Evolutionary conservation across 1,140 invertebrate genomes (phyloP).

Genomic region (Ips nitidus): DNA sequence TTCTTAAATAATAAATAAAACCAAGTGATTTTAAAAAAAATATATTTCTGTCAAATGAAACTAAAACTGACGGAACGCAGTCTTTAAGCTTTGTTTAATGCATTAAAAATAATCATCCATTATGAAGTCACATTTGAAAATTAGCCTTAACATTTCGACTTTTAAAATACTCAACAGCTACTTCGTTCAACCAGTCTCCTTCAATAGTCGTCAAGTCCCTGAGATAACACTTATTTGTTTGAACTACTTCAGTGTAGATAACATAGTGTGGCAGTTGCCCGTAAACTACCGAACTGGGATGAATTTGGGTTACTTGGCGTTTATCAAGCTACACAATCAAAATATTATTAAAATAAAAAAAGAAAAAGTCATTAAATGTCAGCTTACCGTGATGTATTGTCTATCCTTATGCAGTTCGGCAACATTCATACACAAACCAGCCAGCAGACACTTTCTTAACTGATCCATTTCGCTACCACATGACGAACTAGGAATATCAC

Average conservation of each 20-base stretch:
- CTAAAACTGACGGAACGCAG: too few relatives aligned
- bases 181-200: conserved; percentile 70
- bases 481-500: conserved; percentile 67
- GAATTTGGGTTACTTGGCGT: conserved; percentile 72
- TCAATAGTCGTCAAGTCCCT: conserved; percentile 72
- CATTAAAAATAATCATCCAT: conserved; percentile 2
- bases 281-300: conserved; percentile 81
- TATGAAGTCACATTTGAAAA: background rate
- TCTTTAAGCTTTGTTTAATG: background rate
- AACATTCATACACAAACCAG: conserved; percentile 86
- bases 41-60: too few relatives aligned
- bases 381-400: conserved; percentile 70
- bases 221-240: conserved; percentile 83
- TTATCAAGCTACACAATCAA: conserved; percentile 60
- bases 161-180: conserved; percentile 55
- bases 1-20: too few relatives aligned
- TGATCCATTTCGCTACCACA: conserved; percentile 74
- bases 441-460: conserved; percentile 76
- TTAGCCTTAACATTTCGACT: conserved; percentile 32
- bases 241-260: conserved; percentile 88
- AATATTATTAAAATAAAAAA: background rate
- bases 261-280: conserved; percentile 73
- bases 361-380: conserved; percentile 18
- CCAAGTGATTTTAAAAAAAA: too few relatives aligned
- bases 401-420: conserved; percentile 79